Evolutionary conservation across 2,888 invertebrate genomes (phyloP).

Genomic region (Lepetodrilus schrolli): DNA sequence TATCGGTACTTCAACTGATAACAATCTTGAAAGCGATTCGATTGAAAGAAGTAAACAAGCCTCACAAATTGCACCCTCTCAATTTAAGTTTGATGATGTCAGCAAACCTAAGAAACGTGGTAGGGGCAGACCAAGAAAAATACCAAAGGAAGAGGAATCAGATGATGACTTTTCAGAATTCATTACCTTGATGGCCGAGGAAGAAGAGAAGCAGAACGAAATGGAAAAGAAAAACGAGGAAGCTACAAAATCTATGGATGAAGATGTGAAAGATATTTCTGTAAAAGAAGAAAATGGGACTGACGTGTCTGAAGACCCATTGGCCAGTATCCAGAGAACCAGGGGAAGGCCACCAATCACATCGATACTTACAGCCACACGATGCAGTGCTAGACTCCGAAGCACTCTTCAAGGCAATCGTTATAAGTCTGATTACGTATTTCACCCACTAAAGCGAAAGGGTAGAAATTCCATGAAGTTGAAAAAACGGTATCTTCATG

Average conservation of each 20-base stretch:
- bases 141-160: slow-evolving; percentile 32
- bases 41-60: slow-evolving; percentile 5
- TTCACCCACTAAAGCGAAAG: slow-evolving; percentile 35
- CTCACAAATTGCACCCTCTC: background rate
- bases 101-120: slow-evolving; percentile 4
- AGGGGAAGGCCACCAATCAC: slow-evolving; percentile 36
- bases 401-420: slow-evolving; percentile 10
- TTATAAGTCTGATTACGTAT: slow-evolving; percentile 34
- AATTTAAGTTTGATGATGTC: background rate
- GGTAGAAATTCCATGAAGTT: background rate
- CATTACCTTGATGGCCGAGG: slow-evolving; percentile 39
- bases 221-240: slow-evolving; percentile 32
- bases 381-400: slow-evolving; percentile 31
- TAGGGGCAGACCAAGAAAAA: slow-evolving; percentile 43
- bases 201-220: slow-evolving; percentile 38
- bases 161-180: slow-evolving; percentile 35
- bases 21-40: background rate
- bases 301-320: background rate
- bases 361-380: slow-evolving; percentile 31
- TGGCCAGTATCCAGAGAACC: slow-evolving; percentile 7
- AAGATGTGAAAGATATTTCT: background rate
- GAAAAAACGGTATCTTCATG: background rate
- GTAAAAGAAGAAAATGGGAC: background rate
- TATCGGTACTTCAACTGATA: slow-evolving; percentile 9
- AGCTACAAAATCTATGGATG: background rate